Conservation (phyloP, 2,797 vertebrate genomes). For the Sparidentex hasta region DNA sequence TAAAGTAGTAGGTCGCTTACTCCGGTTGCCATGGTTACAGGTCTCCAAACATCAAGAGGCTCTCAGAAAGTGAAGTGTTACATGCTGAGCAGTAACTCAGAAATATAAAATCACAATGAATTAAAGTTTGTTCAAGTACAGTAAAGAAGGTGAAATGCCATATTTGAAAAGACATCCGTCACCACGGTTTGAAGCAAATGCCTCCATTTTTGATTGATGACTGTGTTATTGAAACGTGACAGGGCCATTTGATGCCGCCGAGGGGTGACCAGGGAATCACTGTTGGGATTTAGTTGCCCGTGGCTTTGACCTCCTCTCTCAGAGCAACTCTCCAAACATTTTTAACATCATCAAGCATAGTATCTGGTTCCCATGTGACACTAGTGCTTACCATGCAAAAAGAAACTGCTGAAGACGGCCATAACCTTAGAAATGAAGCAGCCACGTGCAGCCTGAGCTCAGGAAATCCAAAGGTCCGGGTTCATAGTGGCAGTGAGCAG, state of each 20-base stretch:
- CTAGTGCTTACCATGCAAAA: slow-evolving; percentile 14
- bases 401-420: neutral
- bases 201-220: slow-evolving; percentile 45
- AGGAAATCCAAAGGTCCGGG: slow-evolving; percentile 5
- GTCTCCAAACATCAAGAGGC: no score
- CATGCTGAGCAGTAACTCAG: no score
- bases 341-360: slow-evolving; percentile 36
- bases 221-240: slow-evolving; percentile 54
- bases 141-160: neutral
- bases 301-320: slow-evolving; percentile 37
- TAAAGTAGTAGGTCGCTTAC: no score
- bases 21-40: no score
- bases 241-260: slow-evolving; percentile 32
- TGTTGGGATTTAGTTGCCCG: neutral
- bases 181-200: neutral
- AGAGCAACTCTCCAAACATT: slow-evolving; percentile 1
- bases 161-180: slow-evolving; percentile 33
- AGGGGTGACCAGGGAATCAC: slow-evolving; percentile 5
- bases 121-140: neutral
- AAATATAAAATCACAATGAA: neutral
- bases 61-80: no score
- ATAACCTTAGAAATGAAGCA: neutral
- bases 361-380: slow-evolving; percentile 17
- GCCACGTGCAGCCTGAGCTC: neutral
- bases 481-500: neutral